These are phyloP conservation scores for Anolis sagrei DNA, from an alignment of 2,113 vertebrate genomes.

Conservation along the genomic window DNA sequence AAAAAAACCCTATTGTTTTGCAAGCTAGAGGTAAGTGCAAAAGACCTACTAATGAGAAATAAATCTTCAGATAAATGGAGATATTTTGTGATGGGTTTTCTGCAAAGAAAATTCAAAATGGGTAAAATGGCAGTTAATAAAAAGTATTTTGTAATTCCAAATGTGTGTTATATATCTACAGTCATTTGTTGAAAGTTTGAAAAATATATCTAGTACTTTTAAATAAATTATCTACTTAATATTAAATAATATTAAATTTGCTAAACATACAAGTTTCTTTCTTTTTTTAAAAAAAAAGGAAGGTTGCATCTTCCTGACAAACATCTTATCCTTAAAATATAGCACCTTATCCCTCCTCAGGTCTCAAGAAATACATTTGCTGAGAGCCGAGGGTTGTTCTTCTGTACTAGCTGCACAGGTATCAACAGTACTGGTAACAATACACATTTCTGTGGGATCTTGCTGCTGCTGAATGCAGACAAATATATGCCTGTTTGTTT, in stretches of 20 bases:
- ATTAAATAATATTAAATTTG: background rate
- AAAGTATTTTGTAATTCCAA: constrained; percentile 31
- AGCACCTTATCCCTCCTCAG: background rate
- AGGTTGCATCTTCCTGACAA: background rate
- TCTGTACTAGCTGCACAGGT: background rate
- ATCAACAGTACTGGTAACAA: background rate
- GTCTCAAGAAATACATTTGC: background rate
- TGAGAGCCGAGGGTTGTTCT: constrained; percentile 11
- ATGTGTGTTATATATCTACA: constrained; percentile 15
- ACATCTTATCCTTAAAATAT: background rate
- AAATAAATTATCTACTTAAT: constrained; percentile 21
- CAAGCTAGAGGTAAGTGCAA: background rate
- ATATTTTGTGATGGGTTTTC: constrained; percentile 20
- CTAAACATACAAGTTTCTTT: background rate
- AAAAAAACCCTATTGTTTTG: background rate
- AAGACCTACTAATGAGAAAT: background rate
- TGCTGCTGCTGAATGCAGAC: background rate
- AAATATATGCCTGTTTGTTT: background rate
- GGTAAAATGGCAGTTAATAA: background rate
- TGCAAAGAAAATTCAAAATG: constrained; percentile 24
- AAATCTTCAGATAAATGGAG: background rate
- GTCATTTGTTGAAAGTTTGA: constrained; percentile 24
- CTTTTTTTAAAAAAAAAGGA: background rate
- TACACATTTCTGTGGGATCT: background rate
- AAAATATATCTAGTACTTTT: background rate